Base-by-base conservation (phyloP, 2,797 vertebrate species). In the Crossoptilon crossoptilon region DNA sequence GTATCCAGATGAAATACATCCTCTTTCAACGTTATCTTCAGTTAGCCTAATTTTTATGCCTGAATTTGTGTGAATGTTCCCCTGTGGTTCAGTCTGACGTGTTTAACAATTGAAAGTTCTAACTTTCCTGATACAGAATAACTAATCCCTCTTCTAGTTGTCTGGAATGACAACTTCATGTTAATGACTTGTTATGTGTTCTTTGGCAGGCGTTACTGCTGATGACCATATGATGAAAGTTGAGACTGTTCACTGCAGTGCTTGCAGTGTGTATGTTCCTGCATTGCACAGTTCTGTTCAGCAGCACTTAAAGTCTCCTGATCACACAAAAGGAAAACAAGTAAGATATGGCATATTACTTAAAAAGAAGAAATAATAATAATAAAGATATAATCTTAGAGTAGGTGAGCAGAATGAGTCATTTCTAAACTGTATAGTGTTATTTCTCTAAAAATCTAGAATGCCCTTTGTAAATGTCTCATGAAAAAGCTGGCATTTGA, bases 141-240 rank as follows among this genome's bases (percentile, higher is more conserved):
- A 43, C 2, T 11, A 37, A 26, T n/a, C 4, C 9, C 17, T 74
- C 35, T 71, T 46, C 41, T 2, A 11, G 16, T 60, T 80, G 14
- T 23, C 13, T 69, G 1, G 35, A 67, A 22, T 62, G 78, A 43
- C 17, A 29, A 1, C 55, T 84, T 48, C 84, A 7, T 66, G 14
- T 63, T 78, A 35, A 48, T 53, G 21, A n/a, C 84, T 58, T 90
- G n/a, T 87, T 71, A 33, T 10, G 3, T 73, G 58, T 92, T 93
- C 39, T 86, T 93, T 95, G 91, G 19, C 86, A 98, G 98, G 98
- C 27, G 98, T 98, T 78, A 97, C 97, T 8, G 97, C 98, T 73
- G 98, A 98, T 89, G 98, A 98, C 79, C 98, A 98, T 72, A 98
- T 98, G 98, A 98, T 98, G 97, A 98, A 98, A 96, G 98, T 98